Evolutionary conservation across 2,113 vertebrate species (phyloP), one percentile per base, ranked within the genome.

Genomic region (Formicarius rufipectus): DNA sequence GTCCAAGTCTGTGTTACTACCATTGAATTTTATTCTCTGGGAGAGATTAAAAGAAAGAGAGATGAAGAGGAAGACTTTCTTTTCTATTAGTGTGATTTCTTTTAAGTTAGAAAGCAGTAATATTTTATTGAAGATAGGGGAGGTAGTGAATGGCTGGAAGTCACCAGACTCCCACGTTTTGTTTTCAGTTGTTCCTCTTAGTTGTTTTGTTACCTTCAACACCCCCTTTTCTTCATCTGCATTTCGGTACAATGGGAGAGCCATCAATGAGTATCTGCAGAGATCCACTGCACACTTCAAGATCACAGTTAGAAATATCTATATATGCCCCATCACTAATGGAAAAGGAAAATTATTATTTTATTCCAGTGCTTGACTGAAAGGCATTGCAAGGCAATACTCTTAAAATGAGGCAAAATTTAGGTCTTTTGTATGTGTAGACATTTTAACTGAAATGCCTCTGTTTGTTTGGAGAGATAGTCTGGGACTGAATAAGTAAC

Each of bases 51-150:
- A 84, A 94, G 67, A 73, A 79, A 68, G 67, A 47, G 74, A 75
- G 64, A 88, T 50, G 58, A 62, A 89, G 73, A n/a, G 30, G 68
- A 91, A 90, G 71, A 20, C 82, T 84, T 94, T 88, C 28, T 76
- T 84, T 63, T 92, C 84, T 93, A 30, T 96, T 87, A 68, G 50
- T 24, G 16, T 77, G 88, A 60, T 35, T 90, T 73, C 72, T 90
- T 85, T 79, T 62, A 59, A 85, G 90, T 96, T 93, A 30, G 56
- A 87, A 93, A 95, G 63, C 31, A n/a, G 73, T 79, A 72, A 81
- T 92, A 52, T 96, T 95, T 95, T 93, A 60, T 59, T 72, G 35
- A 87, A 84, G 68, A 49, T 22, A 33, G 72, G 9, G 55, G 56
- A 81, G 44, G 55, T 35, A 79, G 58, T 78, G 45, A 78, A 42